phyloP scores from a whole-genome alignment of 1,140 invertebrate genomes.

The Drosophila serrata region DNA sequence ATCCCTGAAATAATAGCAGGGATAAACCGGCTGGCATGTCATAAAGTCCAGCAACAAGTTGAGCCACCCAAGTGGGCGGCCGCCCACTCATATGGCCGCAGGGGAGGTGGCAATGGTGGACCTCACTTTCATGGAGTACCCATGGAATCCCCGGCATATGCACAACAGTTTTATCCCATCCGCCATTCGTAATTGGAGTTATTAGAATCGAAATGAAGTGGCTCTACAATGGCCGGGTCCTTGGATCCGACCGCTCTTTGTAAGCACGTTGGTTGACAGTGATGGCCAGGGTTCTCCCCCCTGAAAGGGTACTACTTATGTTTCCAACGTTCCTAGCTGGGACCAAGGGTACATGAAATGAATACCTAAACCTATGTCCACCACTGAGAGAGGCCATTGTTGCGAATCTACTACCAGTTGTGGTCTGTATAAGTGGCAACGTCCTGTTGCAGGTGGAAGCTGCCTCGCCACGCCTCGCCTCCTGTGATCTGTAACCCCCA shows the following conservation, averaged over 20 bases:
- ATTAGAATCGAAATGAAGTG: constrained; percentile 79
- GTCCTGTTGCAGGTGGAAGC: constrained; percentile 69
- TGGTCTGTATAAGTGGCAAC: constrained; percentile 69
- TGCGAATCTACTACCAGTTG: constrained; percentile 38
- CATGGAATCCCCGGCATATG: constrained; percentile 40
- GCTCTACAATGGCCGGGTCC: constrained; percentile 33
- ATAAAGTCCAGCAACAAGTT: constrained; percentile 82
- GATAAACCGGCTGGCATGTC: constrained; percentile 72
- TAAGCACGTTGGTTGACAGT: constrained; percentile 11
- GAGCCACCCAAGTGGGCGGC: constrained; percentile 43
- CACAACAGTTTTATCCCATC: constrained; percentile 63
- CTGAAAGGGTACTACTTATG: background rate
- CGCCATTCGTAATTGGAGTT: constrained; percentile 83
- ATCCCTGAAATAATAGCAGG: constrained; percentile 82
- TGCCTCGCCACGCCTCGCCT: constrained; percentile 3
- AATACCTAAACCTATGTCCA: background rate
- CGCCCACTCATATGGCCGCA: constrained; percentile 10
- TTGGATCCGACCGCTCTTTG: constrained; percentile 13
- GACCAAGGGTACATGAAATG: background rate
- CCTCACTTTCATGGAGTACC: constrained; percentile 16
- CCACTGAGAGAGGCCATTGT: constrained; percentile 23
- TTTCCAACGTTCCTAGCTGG: background rate
- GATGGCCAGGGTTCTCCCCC: constrained; percentile 1
- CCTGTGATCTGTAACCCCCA: constrained; percentile 40
- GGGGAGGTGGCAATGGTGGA: background rate